Conservation (phyloP, 2,113 vertebrate genomes). For the Indri indri region DNA sequence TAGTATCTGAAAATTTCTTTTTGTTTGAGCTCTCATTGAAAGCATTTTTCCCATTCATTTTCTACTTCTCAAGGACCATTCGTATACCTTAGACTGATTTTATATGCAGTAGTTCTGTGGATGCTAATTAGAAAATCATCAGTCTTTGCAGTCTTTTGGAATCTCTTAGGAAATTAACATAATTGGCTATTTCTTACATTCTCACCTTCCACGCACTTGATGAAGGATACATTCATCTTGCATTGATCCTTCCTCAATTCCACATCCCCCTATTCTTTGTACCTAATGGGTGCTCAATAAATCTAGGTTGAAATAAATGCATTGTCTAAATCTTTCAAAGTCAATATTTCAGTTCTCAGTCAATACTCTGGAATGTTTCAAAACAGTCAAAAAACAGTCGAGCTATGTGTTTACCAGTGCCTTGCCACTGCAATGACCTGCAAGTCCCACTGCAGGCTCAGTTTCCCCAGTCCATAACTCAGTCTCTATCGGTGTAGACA, state of each 20-base stretch:
- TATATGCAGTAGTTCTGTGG: not conserved
- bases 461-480: not conserved
- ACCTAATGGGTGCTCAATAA: not conserved
- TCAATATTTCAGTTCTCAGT: not conserved
- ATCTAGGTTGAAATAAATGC: not conserved
- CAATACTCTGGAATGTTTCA: not conserved
- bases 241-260: not conserved
- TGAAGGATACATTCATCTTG: not conserved
- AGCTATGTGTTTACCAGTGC: not conserved
- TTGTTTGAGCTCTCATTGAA: not conserved
- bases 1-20: not conserved
- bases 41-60: not conserved
- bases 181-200: not conserved
- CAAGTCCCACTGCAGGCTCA: not conserved
- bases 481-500: not conserved
- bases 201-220: not conserved
- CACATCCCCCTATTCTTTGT: not conserved
- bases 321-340: not conserved
- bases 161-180: conserved; percentile 12
- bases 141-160: not conserved
- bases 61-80: not conserved
- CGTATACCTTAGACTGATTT: not conserved
- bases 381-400: not conserved
- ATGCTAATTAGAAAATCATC: not conserved
- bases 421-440: not conserved